Conservation (phyloP, 2,888 invertebrate species). For the Parnassius orleans region DNA sequence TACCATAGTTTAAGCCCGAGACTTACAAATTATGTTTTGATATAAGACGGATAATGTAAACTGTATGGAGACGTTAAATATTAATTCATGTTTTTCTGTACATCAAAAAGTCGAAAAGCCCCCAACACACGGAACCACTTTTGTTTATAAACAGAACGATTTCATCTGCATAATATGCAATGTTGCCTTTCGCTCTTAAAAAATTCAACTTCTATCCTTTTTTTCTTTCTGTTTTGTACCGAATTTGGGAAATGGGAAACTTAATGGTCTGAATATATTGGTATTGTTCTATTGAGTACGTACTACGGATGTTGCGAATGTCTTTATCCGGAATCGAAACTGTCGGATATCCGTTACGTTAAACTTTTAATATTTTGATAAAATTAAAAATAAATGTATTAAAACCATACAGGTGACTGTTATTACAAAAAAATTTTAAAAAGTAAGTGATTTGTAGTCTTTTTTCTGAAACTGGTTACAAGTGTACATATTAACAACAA, state of each 20-base stretch:
- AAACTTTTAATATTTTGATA: neutral
- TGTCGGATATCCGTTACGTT: constrained; percentile 3
- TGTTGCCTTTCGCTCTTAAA: constrained; percentile 12
- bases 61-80: no score
- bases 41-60: no score
- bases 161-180: constrained; percentile 20
- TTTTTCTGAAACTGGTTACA: no score
- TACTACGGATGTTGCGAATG: constrained; percentile 12
- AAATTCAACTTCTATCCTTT: constrained; percentile 17
- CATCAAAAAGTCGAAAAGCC: neutral
- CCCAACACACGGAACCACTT: constrained; percentile 13
- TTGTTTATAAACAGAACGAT: constrained; percentile 14
- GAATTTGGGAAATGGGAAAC: constrained; percentile 21
- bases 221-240: constrained; percentile 12
- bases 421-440: no score
- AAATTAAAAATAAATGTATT: neutral
- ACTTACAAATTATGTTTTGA: no score
- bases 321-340: constrained; percentile 18
- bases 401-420: no score
- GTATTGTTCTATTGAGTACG: constrained; percentile 17
- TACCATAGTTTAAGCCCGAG: no score
- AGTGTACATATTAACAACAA: no score
- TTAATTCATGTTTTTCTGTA: no score
- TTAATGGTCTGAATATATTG: constrained; percentile 21
- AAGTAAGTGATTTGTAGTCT: no score